phyloP scores from a whole-genome alignment of 2,888 invertebrate genomes.

The Microplitis manilae region DNA sequence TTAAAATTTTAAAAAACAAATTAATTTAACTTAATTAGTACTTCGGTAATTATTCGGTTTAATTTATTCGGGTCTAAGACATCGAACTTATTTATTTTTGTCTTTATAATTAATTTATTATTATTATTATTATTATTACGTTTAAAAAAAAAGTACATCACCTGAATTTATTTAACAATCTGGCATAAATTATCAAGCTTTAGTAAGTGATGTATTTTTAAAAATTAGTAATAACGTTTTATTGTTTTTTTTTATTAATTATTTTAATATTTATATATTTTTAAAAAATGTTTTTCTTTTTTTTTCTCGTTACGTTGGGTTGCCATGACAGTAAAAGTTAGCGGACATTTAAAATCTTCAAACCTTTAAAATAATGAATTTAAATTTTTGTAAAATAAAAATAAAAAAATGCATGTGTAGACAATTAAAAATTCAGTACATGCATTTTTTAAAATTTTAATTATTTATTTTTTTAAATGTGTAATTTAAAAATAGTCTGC shows the following conservation, averaged over 20 bases:
- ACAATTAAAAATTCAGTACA: too few relatives aligned
- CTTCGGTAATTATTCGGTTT: constrained; percentile 23
- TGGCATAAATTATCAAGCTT: constrained; percentile 18
- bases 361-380: too few relatives aligned
- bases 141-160: neutral
- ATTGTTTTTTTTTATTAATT: constrained; percentile 51
- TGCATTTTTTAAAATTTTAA: too few relatives aligned
- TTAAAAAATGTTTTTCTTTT: constrained; percentile 58
- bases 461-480: too few relatives aligned
- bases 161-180: neutral
- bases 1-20: constrained; percentile 39
- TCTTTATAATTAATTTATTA: constrained; percentile 19
- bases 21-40: constrained; percentile 42
- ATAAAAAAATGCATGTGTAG: too few relatives aligned
- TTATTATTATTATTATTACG: constrained; percentile 32
- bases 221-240: constrained; percentile 66
- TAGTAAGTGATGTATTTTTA: constrained; percentile 32
- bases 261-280: constrained; percentile 63
- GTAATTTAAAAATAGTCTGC: too few relatives aligned
- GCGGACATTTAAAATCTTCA: too few relatives aligned
- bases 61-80: constrained; percentile 45
- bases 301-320: constrained; percentile 46
- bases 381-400: too few relatives aligned
- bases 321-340: constrained; percentile 17
- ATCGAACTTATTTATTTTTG: constrained; percentile 42